Conservation (phyloP, 2,797 vertebrate species). For the Monodelphis domestica region DNA sequence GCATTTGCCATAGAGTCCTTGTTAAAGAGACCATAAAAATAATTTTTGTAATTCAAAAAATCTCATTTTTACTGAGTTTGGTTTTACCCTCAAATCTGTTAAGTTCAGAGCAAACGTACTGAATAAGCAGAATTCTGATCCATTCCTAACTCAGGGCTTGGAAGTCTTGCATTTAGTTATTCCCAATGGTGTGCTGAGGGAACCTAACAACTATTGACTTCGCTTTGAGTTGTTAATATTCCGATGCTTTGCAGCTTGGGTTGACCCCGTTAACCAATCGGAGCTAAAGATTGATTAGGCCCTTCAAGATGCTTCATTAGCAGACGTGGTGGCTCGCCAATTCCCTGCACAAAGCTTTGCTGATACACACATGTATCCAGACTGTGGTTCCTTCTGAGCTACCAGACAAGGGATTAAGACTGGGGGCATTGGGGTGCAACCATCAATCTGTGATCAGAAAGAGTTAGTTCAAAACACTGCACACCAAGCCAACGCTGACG, state of each 20-base stretch:
- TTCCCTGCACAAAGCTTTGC: slow-evolving; percentile 61
- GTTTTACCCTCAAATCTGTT: slow-evolving; percentile 84
- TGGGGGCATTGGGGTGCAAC: neutral
- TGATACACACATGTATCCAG: neutral
- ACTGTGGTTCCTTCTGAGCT: slow-evolving; percentile 72
- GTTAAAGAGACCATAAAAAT: slow-evolving; percentile 84
- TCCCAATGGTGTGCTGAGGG: slow-evolving; percentile 66
- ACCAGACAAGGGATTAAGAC: slow-evolving; percentile 55
- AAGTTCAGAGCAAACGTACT: slow-evolving; percentile 85
- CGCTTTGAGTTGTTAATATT: slow-evolving; percentile 34
- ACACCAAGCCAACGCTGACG: slow-evolving; percentile 74
- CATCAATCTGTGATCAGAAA: slow-evolving; percentile 39
- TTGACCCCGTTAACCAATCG: slow-evolving; percentile 49
- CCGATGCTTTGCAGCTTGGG: slow-evolving; percentile 68
- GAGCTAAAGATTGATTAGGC: slow-evolving; percentile 45
- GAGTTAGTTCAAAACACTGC: slow-evolving; percentile 72
- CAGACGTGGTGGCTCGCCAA: slow-evolving; percentile 35
- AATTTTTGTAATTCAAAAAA: slow-evolving; percentile 78
- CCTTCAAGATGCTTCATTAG: slow-evolving; percentile 25
- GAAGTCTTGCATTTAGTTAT: slow-evolving; percentile 77
- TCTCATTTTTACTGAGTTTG: slow-evolving; percentile 59
- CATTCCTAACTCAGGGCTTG: slow-evolving; percentile 80
- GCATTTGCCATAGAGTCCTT: slow-evolving; percentile 83
- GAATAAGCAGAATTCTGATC: slow-evolving; percentile 79
- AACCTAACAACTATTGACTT: slow-evolving; percentile 39